Base-by-base conservation (phyloP, 2,797 vertebrate species). In the Erithacus rubecula region DNA sequence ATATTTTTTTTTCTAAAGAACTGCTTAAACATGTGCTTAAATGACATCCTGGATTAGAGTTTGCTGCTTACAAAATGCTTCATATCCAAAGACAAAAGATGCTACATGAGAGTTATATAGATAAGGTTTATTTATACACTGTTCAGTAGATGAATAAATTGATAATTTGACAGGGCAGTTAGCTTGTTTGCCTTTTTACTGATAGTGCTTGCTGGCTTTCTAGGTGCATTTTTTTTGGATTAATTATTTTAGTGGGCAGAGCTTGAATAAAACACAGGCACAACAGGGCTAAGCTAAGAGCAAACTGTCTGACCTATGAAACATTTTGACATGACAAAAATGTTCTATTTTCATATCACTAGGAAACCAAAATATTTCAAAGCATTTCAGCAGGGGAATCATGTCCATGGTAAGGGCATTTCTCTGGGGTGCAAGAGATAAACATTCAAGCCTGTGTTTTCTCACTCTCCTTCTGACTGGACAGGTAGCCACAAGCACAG, bases 291-390 rank as follows among this genome's bases (percentile, higher is more conserved):
- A 68, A 80, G 14, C 16, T 67, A 12, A 15, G 47, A 79, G 65
- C 12, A 20, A 83, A 64, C 34, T 26, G 20, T 64, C 51, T 89
- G 81, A 75, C 27, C 36, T 62, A 15, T 47, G 74, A 84, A 92
- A 89, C 59, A 92, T 65, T 92, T 75, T 72, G 47, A 90, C 27
- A 72, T 43, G 24, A 88, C 41, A 92, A 64, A 90, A 93, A 53
- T 51, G 14, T 87, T 94, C 34, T 3, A 24, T 71, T 95, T 91
- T 30, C 20, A 58, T 32, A 30, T 74, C 34, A 59, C 52, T 83
- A 77, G 65, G 62, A 94, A 96, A 87, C 29, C 22, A 87, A 76
- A 75, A 29, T 5, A 46, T 64, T 75, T 75, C n/a, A 81, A 83
- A 85, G 14, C 11, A 43, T 87, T 89, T 72, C 5, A 12, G 24